Base-by-base conservation (phyloP, 2,797 vertebrate species). In the Erethizon dorsatum region DNA sequence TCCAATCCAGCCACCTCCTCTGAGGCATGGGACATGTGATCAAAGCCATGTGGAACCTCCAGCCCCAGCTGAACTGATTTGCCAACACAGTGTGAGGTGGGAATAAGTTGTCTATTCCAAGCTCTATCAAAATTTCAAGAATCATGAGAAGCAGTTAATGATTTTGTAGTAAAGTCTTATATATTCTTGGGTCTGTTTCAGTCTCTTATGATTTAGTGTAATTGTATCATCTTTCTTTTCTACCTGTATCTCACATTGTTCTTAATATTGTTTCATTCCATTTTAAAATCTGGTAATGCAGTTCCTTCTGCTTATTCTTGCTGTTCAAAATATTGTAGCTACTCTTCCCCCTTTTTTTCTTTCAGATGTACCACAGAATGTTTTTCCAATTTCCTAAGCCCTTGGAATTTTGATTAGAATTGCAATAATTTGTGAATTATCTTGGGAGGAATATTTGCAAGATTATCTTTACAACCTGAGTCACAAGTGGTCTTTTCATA, bases 381-480 rank as follows among this genome's bases (percentile, higher is more conserved):
- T 96, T 95, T 87, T 94, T 10, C 85, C 73, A 63, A 20, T 83
- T 91, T 86, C n/a, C 47, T 83, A 92, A 96, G 73, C 52, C 0
- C 33, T 94, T 45, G 47, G 88, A 77, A 80, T 88, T 75, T 88
- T 88, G 20, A 86, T 95, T 93, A 91, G 67, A 67, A 41, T 93
- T 83, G 7, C 73, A 77, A 89, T 83, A 67, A 75, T 73, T 83
- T 71, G 26, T 83, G 45, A 67, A 50, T 96, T 95, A 86, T 78
- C 95, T 96, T 17, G 59, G 54, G 52, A 79, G 83, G 79, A 87
- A 85, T 78, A 87, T 84, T 93, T 95, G 41, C 22, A 67, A 83
- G 80, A 77, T 88, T 91, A 80, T 47, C 67, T 92, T 96, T 52
- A 91, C 4, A 83, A 50, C 12, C 20, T 45, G 83, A 94, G n/a